Conservation (phyloP, 1,140 invertebrate genomes). For the Phymorhynchus buccinoides region DNA sequence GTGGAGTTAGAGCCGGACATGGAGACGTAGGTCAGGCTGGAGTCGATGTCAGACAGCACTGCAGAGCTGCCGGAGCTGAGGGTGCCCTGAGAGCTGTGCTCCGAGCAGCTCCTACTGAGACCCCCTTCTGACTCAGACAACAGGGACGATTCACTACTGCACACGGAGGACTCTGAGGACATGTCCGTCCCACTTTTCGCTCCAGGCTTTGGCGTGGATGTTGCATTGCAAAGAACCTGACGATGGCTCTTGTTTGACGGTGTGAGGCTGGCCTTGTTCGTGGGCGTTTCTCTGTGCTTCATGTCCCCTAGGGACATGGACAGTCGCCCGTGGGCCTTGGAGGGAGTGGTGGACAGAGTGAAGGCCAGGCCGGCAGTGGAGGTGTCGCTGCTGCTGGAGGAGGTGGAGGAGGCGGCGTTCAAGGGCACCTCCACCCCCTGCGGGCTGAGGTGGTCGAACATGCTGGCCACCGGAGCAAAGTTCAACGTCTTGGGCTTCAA, state of each 20-base stretch:
- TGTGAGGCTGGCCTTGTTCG: neutral
- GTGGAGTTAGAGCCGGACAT: constrained; percentile 56
- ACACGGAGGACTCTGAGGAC: constrained; percentile 26
- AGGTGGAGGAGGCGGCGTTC: constrained; percentile 36
- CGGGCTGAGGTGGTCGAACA: constrained; percentile 56
- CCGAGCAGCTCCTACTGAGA: constrained; percentile 41
- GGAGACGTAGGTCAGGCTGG: constrained; percentile 60
- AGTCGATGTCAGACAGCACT: constrained; percentile 51
- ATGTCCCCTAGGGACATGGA: neutral
- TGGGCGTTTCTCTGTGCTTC: neutral
- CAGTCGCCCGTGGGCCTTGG: neutral
- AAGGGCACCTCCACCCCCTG: constrained; percentile 57
- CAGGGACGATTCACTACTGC: constrained; percentile 40
- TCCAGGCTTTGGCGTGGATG: neutral
- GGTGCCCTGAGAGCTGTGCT: constrained; percentile 44
- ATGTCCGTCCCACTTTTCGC: neutral
- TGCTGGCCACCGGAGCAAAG: constrained; percentile 64
- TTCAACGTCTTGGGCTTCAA: constrained; percentile 63
- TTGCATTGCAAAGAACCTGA: constrained; percentile 17
- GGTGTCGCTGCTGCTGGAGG: constrained; percentile 34
- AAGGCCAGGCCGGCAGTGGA: constrained; percentile 24
- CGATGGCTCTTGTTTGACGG: neutral
- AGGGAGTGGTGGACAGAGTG: constrained; percentile 33
- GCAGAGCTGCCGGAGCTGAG: constrained; percentile 47
- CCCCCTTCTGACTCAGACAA: constrained; percentile 37